phyloP scores from a whole-genome alignment of 2,797 vertebrate genomes.

The Odontamblyopus rebecca region DNA sequence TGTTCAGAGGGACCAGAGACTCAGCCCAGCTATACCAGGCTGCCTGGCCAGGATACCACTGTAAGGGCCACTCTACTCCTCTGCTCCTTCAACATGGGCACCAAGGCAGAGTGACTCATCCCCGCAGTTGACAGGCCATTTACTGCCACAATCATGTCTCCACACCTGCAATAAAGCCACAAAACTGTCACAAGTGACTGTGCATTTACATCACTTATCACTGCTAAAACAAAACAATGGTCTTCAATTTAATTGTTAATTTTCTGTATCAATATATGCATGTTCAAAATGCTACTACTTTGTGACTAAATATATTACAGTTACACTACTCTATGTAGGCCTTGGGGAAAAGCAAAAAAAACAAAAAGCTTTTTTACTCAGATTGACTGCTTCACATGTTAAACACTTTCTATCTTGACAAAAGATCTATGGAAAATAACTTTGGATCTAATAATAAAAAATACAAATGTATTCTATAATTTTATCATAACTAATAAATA shows the following conservation, averaged over 20 bases:
- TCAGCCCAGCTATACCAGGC: conserved; percentile 82
- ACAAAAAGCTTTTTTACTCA: no score
- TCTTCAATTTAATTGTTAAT: not conserved
- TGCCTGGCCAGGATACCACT: conserved; percentile 97
- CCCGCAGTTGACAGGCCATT: conserved; percentile 93
- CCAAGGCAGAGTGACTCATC: conserved; percentile 97
- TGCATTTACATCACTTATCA: not conserved
- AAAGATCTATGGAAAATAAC: no score
- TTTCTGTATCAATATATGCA: not conserved
- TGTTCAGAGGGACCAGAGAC: conserved; percentile 58
- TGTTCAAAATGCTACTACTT: not conserved
- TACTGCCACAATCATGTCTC: conserved; percentile 98
- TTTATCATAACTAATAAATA: not conserved
- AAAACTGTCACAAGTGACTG: conserved; percentile 2
- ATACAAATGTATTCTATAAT: not conserved
- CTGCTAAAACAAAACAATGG: not conserved
- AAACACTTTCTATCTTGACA: no score
- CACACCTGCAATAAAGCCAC: conserved; percentile 80
- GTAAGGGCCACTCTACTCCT: conserved; percentile 95
- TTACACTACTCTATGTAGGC: not conserved
- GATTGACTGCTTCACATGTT: no score
- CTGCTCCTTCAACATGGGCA: conserved; percentile 98
- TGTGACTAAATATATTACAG: not conserved
- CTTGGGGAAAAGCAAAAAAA: no score
- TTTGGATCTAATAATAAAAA: no score